Conservation (phyloP, 2,113 vertebrate genomes). For the Craseonycteris thonglongyai region DNA sequence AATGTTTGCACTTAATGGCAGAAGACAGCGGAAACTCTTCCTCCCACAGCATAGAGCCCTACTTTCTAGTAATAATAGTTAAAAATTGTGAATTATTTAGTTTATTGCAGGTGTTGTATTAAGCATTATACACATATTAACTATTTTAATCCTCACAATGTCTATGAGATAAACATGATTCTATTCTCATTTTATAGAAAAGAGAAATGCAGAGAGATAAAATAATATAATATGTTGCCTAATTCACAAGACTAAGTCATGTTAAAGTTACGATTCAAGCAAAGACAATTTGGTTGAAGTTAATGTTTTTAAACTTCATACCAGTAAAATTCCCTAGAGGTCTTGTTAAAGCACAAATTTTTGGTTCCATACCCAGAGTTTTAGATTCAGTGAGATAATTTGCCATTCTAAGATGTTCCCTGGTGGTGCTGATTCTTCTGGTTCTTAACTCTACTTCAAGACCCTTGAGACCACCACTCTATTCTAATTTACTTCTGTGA, state of each 20-base stretch:
- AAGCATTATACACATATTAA: not conserved
- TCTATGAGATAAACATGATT: not conserved
- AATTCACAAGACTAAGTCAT: not conserved
- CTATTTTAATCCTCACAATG: not conserved
- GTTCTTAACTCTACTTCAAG: not conserved
- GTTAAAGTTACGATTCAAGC: not conserved
- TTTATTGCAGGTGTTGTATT: not conserved
- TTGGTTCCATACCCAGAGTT: not conserved
- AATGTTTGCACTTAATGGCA: not conserved
- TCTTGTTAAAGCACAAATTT: not conserved
- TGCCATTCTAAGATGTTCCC: not conserved
- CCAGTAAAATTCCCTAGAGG: not conserved
- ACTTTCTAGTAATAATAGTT: not conserved
- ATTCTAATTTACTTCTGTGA: not conserved
- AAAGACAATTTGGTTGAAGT: not conserved
- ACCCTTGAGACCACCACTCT: not conserved
- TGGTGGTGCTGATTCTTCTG: not conserved
- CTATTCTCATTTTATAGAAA: not conserved
- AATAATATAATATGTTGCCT: not conserved
- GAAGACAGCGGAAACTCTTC: not conserved
- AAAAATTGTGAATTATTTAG: not conserved
- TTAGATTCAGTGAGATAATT: not conserved
- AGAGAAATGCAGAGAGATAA: not conserved
- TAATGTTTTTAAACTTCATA: not conserved
- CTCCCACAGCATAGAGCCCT: not conserved